A percentile compares a stretch with the other conserved stretches of the same genome.
phyloP scores from a whole-genome alignment of 2,113 vertebrate genomes.

The Megaceryle torquata region DNA sequence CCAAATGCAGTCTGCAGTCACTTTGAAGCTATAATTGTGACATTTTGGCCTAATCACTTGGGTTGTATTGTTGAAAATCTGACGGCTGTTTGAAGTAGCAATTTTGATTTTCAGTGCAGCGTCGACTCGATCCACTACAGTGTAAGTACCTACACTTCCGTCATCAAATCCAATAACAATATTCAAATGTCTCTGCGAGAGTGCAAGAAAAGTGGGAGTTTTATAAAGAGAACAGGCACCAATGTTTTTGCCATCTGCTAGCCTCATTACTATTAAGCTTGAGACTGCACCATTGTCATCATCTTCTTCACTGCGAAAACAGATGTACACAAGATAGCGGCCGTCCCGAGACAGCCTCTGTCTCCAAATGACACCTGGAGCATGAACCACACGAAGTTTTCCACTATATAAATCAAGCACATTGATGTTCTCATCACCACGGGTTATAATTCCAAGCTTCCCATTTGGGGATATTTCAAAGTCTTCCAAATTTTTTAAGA shows the following conservation, averaged over 20 bases:
- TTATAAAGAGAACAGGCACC: constrained; percentile 98
- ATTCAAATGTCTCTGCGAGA: constrained; percentile 94
- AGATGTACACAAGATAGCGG: constrained; percentile 96
- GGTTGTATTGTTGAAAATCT: constrained; percentile 91
- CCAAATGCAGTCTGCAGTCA: constrained; percentile 93
- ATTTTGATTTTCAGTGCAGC: constrained; percentile 98
- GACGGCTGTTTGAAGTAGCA: constrained; percentile 97
- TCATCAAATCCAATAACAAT: constrained; percentile 98
- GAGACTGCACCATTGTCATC: constrained; percentile 89
- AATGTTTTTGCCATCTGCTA: constrained; percentile 96
- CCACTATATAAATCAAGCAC: constrained; percentile 94
- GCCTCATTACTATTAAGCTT: constrained; percentile 94
- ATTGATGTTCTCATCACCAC: constrained; percentile 95
- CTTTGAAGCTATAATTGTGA: constrained; percentile 89
- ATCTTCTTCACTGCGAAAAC: constrained; percentile 90
- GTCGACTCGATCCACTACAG: constrained; percentile 95
- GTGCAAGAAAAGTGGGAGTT: constrained; percentile 91
- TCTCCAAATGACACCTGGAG: constrained; percentile 91
- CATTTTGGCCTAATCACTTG: constrained; percentile 91
- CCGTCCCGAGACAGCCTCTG: constrained; percentile 93
- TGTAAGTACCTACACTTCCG: constrained; percentile 96
- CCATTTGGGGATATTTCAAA: constrained; percentile 98
- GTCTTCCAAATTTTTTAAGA: constrained; percentile 93
- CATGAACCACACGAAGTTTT: constrained; percentile 90
- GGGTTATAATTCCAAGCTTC: constrained; percentile 92